Base-by-base conservation (phyloP, 1,140 invertebrate species). In the Melitaea cinxia region DNA sequence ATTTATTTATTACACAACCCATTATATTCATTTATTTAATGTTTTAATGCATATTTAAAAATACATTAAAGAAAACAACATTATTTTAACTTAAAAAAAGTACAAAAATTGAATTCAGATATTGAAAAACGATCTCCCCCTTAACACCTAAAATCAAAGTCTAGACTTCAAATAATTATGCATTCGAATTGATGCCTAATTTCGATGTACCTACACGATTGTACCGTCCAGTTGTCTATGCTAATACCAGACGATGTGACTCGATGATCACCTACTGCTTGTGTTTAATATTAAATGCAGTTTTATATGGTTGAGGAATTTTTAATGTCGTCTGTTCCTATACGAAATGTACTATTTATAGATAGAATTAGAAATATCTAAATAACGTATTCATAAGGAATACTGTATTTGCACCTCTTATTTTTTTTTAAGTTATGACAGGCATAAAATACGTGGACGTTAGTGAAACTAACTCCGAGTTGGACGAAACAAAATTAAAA, bases 121-220 rank as follows among this genome's bases (percentile, higher is more conserved):
- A 24, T 57, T 57, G 6, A 14, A 42, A 57, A 0, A 5, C 4
- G 3, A 42, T 21, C 78, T 75, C 73, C 60, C 28, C 75, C 81
- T 83, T 83, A 81, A 80, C 52, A 39, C 42, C 56, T 56, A 67
- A 70, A 66, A 59, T 45, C 33, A 50, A 77, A 79, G 74, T 71
- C 70, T 77, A 81, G 74, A 72, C 72, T 65, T 72, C 59, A 65
- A 73, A 77, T 70, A 69, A 75, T 76, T 70, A 76, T 68, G 67
- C 70, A 81, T 78, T 67, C 65, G 68, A 71, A 68, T 24, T 67
- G 70, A 76, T 74, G 68, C 73, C 75, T 80, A 77, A 78, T 74
- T 73, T 73, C 65, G 65, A 58, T 58, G 67, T 61, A 42, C 70
- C 6, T 58, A 74, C 68, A 73, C 63, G 58, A 65, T 68, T 60